Evolutionary conservation across 1,140 invertebrate species (phyloP).

Genomic region (Idris sp.): DNA sequence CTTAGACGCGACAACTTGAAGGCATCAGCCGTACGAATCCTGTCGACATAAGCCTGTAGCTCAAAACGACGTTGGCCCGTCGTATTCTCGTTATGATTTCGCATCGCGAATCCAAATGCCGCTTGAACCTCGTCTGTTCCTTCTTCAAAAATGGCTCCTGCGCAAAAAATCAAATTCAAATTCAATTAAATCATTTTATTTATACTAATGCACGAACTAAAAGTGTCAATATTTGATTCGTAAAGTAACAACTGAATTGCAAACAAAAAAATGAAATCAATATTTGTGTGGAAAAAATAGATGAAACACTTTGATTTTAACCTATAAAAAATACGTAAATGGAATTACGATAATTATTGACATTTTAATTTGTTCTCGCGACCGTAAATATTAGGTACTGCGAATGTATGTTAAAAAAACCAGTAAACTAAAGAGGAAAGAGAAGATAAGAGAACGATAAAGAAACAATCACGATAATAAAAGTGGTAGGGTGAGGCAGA

Average conservation of each 20-base stretch:
- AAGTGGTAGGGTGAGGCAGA: constrained; percentile 16
- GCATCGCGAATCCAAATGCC: constrained; percentile 91
- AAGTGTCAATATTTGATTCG: too few relatives aligned
- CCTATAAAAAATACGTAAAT: not conserved
- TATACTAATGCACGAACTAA: too few relatives aligned
- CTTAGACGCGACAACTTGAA: constrained; percentile 92
- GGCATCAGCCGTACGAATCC: constrained; percentile 94
- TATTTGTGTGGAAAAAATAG: too few relatives aligned
- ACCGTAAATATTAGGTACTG: constrained; percentile 3
- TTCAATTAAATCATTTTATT: too few relatives aligned
- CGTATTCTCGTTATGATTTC: constrained; percentile 88
- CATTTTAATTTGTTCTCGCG: not conserved
- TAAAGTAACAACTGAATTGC: too few relatives aligned
- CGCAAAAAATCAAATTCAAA: constrained; percentile 64
- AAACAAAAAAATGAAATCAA: too few relatives aligned
- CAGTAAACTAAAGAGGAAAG: constrained; percentile 10
- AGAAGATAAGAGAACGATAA: constrained; percentile 41
- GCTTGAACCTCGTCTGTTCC: constrained; percentile 92
- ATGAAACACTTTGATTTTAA: too few relatives aligned
- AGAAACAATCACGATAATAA: constrained; percentile 50
- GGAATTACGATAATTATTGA: not conserved
- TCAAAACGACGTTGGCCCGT: constrained; percentile 84
- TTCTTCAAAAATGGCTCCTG: constrained; percentile 93
- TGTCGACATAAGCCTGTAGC: constrained; percentile 90
- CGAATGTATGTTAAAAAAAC: constrained; percentile 9